Base-by-base conservation (phyloP, 1,140 invertebrate genomes). In the Ceratosolen fusciceps region DNA sequence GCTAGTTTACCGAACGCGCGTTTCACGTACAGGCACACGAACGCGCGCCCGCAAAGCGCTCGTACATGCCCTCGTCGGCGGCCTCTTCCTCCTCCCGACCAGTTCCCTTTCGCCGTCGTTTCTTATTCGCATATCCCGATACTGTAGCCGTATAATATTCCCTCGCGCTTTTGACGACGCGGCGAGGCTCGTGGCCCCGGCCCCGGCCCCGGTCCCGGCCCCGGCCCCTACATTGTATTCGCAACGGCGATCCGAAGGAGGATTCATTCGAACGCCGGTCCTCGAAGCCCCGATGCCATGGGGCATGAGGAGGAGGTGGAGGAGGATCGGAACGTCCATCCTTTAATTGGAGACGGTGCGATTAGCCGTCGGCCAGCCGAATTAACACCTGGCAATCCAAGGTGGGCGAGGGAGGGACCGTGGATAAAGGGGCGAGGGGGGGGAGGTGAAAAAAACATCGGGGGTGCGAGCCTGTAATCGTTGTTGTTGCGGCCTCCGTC, bases 1-100 rank as follows among this genome's bases (percentile, higher is more conserved):
- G 73, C 77, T 82, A 75, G 75, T 84, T 84, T 83, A 82, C 79
- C 81, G 67, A 74, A 74, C 56, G 43, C 26, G 37, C 19, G 9
- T 43, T 52, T 62, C 37, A 0, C 49, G 71, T n/a, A n/a, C n/a
- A n/a, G n/a, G n/a, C n/a, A n/a, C n/a, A n/a, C n/a, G n/a, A n/a
- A n/a, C n/a, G n/a, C n/a, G n/a, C n/a, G n/a, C n/a, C n/a, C n/a
- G n/a, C n/a, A n/a, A n/a, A n/a, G n/a, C n/a, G n/a, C n/a, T n/a
- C n/a, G n/a, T n/a, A n/a, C n/a, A n/a, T n/a, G n/a, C 54, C 29
- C 26, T 49, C 29, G 70, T 37, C n/a, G 29, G n/a, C 43, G 34
- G 24, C 49, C 26, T 58, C 21, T 67, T 67, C 24, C 9, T 76
- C 26, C 39, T 56, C 19, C 62, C 54, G 29, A 12, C 39, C 47